Percentiles rank a stretch among this genome's conserved stretches.
phyloP scores from a whole-genome alignment of 2,113 vertebrate genomes.

The Xenopus borealis region DNA sequence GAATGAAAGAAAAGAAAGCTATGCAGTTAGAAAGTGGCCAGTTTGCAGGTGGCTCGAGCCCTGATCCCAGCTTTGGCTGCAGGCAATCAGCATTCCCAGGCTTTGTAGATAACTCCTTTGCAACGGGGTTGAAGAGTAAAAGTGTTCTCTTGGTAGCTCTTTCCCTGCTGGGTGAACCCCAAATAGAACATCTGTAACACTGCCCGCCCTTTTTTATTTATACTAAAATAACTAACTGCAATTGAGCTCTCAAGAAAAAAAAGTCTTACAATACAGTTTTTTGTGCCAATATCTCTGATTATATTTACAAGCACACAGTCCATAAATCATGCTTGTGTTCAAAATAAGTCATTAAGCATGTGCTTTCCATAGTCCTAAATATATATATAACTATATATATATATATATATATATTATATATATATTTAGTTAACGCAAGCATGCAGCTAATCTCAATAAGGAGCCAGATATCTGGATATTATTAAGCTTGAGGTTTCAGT shows the following conservation, averaged over 20 bases:
- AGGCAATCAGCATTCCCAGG: constrained; percentile 47
- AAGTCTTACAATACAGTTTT: not conserved
- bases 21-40: constrained; percentile 52
- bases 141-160: constrained; percentile 47
- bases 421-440: not conserved
- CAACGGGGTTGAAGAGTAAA: constrained; percentile 55
- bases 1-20: constrained; percentile 44
- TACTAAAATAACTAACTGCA: no score
- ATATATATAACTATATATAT: not conserved
- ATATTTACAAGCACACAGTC: not conserved
- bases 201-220: constrained; percentile 48
- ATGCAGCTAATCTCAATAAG: not conserved
- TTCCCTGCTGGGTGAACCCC: constrained; percentile 18
- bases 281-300: not conserved
- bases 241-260: not conserved
- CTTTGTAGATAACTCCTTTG: constrained; percentile 63
- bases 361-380: not conserved
- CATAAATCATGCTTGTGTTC: not conserved
- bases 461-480: not conserved
- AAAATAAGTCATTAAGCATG: not conserved
- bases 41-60: constrained; percentile 56
- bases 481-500: not conserved
- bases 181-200: constrained; percentile 45
- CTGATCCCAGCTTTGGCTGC: constrained; percentile 40
- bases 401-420: not conserved